phyloP scores from a whole-genome alignment of 2,113 vertebrate species.

The Odocoileus hemionus region DNA sequence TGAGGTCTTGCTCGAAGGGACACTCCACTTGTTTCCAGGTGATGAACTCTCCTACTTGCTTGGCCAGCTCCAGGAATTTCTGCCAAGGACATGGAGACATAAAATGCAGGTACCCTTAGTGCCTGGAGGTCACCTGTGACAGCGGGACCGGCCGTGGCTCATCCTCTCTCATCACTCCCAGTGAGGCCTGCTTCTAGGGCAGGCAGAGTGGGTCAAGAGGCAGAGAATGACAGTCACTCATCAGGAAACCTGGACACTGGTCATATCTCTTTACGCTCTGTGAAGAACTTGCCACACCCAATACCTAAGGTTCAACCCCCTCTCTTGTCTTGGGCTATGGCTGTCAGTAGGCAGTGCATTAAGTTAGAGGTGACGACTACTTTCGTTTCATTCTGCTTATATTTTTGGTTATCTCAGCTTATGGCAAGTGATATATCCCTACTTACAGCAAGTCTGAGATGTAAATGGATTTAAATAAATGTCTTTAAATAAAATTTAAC shows the following conservation, averaged over 20 bases:
- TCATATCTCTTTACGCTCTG: not conserved
- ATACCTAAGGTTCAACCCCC: too few species aligned
- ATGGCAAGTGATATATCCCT: not conserved
- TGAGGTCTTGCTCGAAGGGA: slow-evolving; percentile 84
- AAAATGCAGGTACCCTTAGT: not conserved
- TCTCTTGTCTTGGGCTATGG: fast-evolving
- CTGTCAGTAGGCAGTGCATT: not conserved
- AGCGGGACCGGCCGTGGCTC: fast-evolving
- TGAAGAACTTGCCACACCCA: not conserved
- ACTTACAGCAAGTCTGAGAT: not conserved
- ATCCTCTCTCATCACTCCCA: too few species aligned
- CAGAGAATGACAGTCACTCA: not conserved
- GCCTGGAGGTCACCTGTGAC: not conserved
- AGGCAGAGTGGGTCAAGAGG: not conserved
- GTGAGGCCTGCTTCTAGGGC: not conserved
- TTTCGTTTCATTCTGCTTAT: not conserved
- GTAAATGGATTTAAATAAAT: not conserved
- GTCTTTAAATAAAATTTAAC: not conserved
- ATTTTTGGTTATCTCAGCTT: not conserved
- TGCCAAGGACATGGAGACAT: slow-evolving; percentile 56
- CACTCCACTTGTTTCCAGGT: slow-evolving; percentile 87
- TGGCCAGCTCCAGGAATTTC: slow-evolving; percentile 86
- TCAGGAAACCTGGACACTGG: not conserved
- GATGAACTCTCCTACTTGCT: slow-evolving; percentile 87
- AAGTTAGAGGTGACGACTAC: not conserved